A percentile compares a stretch with the other conserved stretches of the same genome.
phyloP scores from a whole-genome alignment of 2,888 invertebrate genomes.

The Cylloceria caligata region DNA sequence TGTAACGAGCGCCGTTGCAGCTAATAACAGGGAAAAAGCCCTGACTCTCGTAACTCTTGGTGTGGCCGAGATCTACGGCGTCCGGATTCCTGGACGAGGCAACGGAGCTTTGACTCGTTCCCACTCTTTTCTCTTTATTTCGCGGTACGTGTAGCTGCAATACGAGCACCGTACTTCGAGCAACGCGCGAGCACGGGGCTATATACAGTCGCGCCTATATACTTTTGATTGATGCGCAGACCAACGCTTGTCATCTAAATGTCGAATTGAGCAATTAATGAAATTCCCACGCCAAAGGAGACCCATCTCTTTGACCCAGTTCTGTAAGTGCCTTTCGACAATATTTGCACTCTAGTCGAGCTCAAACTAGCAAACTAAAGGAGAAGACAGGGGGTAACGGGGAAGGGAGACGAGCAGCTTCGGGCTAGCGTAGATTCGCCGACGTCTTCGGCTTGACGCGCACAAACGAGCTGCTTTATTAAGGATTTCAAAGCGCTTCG shows the following conservation, averaged over 20 bases:
- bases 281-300: not conserved
- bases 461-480: slow-evolving; percentile 69
- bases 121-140: not conserved
- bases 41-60: slow-evolving; percentile 47
- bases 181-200: not conserved
- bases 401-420: slow-evolving; percentile 29
- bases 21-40: slow-evolving; percentile 69
- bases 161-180: not conserved
- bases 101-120: not conserved
- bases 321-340: slow-evolving; percentile 29
- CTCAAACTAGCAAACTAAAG: slow-evolving; percentile 33
- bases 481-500: slow-evolving; percentile 71
- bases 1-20: slow-evolving; percentile 48
- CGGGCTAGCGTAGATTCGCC: slow-evolving; percentile 46
- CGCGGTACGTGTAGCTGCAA: not conserved
- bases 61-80: slow-evolving; percentile 37
- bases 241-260: not conserved
- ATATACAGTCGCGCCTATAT: no score
- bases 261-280: slow-evolving; percentile 19
- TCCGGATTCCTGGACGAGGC: slow-evolving; percentile 3
- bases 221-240: not conserved
- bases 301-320: slow-evolving; percentile 16
- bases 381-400: slow-evolving; percentile 39
- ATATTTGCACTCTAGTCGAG: slow-evolving; percentile 45
- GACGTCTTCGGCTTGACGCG: slow-evolving; percentile 65